Conservation (phyloP, 2,888 invertebrate species). For the Alitta virens region DNA sequence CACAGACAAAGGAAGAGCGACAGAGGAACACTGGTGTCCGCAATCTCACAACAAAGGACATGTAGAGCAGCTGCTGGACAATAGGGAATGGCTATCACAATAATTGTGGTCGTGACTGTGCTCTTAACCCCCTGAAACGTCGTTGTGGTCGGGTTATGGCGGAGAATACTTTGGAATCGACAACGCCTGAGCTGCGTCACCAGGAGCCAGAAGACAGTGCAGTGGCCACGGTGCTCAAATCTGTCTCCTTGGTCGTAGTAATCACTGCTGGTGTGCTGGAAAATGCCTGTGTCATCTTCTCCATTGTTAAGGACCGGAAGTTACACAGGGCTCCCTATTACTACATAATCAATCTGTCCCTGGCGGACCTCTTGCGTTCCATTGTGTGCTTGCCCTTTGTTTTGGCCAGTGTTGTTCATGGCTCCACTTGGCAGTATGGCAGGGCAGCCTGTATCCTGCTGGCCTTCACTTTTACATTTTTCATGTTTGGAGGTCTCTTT, state of each 20-base stretch:
- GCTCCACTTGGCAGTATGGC: slow-evolving; percentile 43
- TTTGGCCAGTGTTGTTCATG: slow-evolving; percentile 40
- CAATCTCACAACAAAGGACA: too few relatives aligned
- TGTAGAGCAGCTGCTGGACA: too few relatives aligned
- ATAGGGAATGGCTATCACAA: too few relatives aligned
- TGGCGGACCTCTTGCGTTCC: slow-evolving; percentile 44
- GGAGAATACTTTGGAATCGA: too few relatives aligned
- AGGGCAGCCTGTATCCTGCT: slow-evolving; percentile 40
- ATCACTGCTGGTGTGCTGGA: slow-evolving; percentile 35
- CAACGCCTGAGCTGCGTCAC: not conserved
- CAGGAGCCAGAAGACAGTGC: slow-evolving; percentile 10
- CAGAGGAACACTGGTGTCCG: too few relatives aligned
- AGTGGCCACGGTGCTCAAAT: slow-evolving; percentile 22
- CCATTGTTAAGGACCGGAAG: slow-evolving; percentile 34
- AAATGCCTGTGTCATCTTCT: slow-evolving; percentile 35
- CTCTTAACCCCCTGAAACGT: too few relatives aligned
- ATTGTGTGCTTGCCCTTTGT: slow-evolving; percentile 48
- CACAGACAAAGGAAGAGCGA: too few relatives aligned
- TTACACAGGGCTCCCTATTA: slow-evolving; percentile 49
- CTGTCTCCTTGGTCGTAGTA: slow-evolving; percentile 29
- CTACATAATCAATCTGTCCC: slow-evolving; percentile 43
- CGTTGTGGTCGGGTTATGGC: too few relatives aligned
- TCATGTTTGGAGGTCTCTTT: slow-evolving; percentile 42
- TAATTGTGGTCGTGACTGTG: too few relatives aligned
- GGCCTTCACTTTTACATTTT: slow-evolving; percentile 48